phyloP scores from a whole-genome alignment of 2,888 invertebrate species.

The Meiosimyza platycephala region DNA sequence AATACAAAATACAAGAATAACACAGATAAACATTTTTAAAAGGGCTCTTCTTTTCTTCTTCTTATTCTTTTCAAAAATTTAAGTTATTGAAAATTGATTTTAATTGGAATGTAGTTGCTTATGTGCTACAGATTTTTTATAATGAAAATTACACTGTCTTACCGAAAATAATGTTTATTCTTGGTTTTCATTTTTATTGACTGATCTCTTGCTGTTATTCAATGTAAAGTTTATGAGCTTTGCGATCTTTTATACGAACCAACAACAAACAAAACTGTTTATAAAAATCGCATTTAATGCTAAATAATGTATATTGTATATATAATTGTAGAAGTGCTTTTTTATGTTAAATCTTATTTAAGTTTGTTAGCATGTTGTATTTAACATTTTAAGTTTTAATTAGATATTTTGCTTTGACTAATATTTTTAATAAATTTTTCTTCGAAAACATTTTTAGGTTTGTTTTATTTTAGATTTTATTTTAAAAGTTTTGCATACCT shows the following conservation, averaged over 20 bases:
- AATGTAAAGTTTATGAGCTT: not conserved
- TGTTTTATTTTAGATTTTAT: conserved; percentile 11
- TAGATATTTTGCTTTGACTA: conserved; percentile 16
- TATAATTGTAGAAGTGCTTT: not conserved
- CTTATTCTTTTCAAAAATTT: too few species aligned
- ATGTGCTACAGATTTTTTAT: too few species aligned
- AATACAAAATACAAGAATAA: too few species aligned
- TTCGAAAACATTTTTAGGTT: conserved; percentile 12
- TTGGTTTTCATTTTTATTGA: not conserved
- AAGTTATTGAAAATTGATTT: too few species aligned
- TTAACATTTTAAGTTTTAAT: conserved; percentile 19
- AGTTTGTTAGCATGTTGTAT: conserved; percentile 31
- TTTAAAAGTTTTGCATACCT: conserved; percentile 22
- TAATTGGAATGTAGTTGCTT: too few species aligned
- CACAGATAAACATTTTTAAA: too few species aligned
- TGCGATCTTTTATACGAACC: conserved; percentile 18
- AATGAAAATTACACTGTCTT: too few species aligned
- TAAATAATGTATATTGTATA: too few species aligned
- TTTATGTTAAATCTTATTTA: conserved; percentile 15
- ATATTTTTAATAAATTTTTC: conserved; percentile 8
- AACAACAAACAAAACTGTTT: conserved; percentile 20
- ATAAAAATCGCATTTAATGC: conserved; percentile 14
- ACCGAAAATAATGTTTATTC: not conserved
- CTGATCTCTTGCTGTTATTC: too few species aligned
- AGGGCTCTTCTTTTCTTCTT: too few species aligned